These are phyloP conservation scores for Aptenodytes patagonicus DNA, from an alignment of 2,113 vertebrate genomes.

Conservation along the genomic window DNA sequence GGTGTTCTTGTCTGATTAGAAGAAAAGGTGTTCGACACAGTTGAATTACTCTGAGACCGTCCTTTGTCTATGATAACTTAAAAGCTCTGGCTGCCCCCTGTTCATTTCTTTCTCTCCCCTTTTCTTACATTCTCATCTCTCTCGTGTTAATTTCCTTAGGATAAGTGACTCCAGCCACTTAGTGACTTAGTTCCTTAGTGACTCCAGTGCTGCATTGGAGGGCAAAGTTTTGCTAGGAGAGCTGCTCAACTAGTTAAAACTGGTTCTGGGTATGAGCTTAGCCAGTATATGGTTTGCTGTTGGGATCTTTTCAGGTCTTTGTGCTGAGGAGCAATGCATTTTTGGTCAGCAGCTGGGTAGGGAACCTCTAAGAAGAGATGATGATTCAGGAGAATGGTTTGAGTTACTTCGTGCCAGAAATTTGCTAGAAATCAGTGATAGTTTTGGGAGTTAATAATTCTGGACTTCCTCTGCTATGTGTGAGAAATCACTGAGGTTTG, in stretches of 20 bases:
- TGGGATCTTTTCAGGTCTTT: neutral
- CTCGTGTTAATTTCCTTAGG: neutral
- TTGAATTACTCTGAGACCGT: slow-evolving; percentile 29
- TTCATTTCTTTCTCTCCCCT: neutral
- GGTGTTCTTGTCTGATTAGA: slow-evolving; percentile 57
- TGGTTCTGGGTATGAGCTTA: neutral
- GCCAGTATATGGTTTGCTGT: neutral
- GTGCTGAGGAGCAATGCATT: neutral
- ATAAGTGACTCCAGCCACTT: neutral
- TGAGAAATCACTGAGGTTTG: neutral
- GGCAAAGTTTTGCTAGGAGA: neutral
- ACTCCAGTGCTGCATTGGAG: neutral
- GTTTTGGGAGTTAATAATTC: neutral
- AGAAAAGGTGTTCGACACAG: slow-evolving; percentile 41
- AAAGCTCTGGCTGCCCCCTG: neutral
- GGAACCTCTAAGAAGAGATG: neutral
- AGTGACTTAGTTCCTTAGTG: neutral
- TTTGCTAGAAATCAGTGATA: neutral
- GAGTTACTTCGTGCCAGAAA: neutral
- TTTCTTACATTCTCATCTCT: neutral
- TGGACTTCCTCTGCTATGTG: neutral
- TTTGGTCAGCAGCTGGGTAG: neutral
- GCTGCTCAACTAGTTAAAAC: neutral
- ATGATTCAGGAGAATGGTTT: neutral
- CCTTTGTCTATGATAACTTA: slow-evolving; percentile 4